Percentiles rank a stretch among this genome's conserved stretches.
Conservation (phyloP, 2,797 vertebrate genomes). For the Coilia nasus region DNA sequence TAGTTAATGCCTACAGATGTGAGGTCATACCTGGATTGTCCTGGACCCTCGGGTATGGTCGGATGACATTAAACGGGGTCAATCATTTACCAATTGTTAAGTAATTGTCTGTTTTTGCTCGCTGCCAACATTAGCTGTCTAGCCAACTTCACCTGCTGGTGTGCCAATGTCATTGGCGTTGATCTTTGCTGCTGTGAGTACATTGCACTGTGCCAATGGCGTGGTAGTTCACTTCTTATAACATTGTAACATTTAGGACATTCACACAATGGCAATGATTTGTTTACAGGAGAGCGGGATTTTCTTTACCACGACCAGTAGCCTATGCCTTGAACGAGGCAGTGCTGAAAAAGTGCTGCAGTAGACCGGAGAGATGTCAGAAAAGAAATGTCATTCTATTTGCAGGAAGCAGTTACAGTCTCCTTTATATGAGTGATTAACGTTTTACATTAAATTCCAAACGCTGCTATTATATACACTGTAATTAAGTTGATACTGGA, state of each 20-base stretch:
- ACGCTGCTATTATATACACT: too few relatives aligned
- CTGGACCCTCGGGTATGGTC: not conserved
- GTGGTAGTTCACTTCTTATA: too few relatives aligned
- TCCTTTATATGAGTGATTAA: too few relatives aligned
- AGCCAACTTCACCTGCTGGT: not conserved
- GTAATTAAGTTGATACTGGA: too few relatives aligned
- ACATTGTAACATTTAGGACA: not conserved
- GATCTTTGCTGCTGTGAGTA: not conserved
- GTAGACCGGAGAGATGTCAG: not conserved
- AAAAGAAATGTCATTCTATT: not conserved
- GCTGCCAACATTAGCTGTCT: not conserved
- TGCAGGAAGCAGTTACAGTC: not conserved
- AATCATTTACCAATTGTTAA: not conserved
- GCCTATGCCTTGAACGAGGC: not conserved
- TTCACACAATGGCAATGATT: not conserved
- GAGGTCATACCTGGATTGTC: not conserved
- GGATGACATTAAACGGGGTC: not conserved
- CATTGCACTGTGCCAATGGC: not conserved
- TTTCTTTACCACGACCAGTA: not conserved
- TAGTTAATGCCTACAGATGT: not conserved
- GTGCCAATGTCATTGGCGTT: slow-evolving; percentile 18
- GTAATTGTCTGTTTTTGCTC: not conserved
- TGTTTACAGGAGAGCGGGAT: too few relatives aligned
- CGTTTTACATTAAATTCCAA: too few relatives aligned
- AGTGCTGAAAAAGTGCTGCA: not conserved